Conservation (phyloP, 23 tunicate genomes). For the Pegea sp. region DNA sequence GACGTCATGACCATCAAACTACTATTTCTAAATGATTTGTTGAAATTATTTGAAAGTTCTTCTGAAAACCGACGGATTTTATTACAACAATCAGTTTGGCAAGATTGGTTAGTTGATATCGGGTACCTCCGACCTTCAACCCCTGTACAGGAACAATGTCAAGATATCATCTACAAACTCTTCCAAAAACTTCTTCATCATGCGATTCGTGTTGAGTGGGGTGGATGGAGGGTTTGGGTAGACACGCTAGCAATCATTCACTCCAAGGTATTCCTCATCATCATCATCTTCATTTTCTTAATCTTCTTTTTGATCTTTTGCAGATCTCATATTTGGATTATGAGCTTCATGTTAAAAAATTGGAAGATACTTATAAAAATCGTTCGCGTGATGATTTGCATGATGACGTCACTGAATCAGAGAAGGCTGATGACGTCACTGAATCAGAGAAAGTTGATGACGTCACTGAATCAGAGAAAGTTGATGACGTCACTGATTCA, state of each 20-base stretch:
- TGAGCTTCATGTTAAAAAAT: too few species aligned
- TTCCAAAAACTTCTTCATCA: conserved; percentile 76
- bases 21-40: conserved; percentile 77
- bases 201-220: conserved; percentile 95
- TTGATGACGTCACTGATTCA: too few species aligned
- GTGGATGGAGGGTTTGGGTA: conserved; percentile 99
- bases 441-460: too few species aligned
- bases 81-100: conserved; percentile 99
- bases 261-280: too few species aligned
- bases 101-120: conserved; percentile 79
- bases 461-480: too few species aligned
- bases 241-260: conserved; percentile 97
- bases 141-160: conserved; percentile 28
- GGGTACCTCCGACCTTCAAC: conserved; percentile 42
- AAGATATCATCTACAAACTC: conserved; percentile 59
- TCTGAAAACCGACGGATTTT: conserved; percentile 68
- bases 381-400: too few species aligned
- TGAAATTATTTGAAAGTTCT: conserved; percentile 36
- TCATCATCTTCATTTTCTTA: too few species aligned
- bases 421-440: too few species aligned
- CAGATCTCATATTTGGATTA: too few species aligned
- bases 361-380: too few species aligned
- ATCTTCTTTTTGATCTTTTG: too few species aligned
- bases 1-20: conserved; percentile 47
- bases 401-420: too few species aligned